Conservation (phyloP, 2,888 invertebrate species). For the Drosophila nr. medialis region DNA sequence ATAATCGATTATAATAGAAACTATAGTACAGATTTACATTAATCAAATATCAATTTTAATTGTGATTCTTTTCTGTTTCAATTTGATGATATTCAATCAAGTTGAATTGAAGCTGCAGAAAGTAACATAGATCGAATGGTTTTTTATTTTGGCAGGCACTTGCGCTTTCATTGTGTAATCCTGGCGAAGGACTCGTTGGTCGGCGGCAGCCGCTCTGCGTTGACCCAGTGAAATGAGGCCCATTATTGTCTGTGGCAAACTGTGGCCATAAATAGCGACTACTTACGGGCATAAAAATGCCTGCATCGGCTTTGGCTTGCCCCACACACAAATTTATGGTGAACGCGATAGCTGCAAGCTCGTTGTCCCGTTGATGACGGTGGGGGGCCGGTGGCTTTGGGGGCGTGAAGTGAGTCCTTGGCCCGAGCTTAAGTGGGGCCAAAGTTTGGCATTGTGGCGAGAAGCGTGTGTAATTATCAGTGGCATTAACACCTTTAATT, state of each 20-base stretch:
- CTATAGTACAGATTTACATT: not conserved
- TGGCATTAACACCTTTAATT: conserved; percentile 80
- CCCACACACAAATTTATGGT: conserved; percentile 62
- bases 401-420: conserved; percentile 15
- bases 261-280: conserved; percentile 54
- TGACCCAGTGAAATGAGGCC: conserved; percentile 36
- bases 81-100: not conserved
- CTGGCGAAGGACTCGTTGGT: not conserved
- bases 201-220: not conserved
- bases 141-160: not conserved
- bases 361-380: not conserved
- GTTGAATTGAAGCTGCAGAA: not conserved
- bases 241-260: conserved; percentile 28
- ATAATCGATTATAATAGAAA: fast-evolving
- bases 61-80: not conserved
- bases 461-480: conserved; percentile 69
- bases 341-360: conserved; percentile 52
- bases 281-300: conserved; percentile 66
- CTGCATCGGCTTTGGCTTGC: conserved; percentile 38
- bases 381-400: not conserved
- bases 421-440: conserved; percentile 18
- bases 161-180: not conserved
- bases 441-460: conserved; percentile 8
- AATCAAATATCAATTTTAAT: not conserved
- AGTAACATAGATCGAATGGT: not conserved